Evolutionary conservation across 2,113 vertebrate species (phyloP).

Genomic region (Parus major): DNA sequence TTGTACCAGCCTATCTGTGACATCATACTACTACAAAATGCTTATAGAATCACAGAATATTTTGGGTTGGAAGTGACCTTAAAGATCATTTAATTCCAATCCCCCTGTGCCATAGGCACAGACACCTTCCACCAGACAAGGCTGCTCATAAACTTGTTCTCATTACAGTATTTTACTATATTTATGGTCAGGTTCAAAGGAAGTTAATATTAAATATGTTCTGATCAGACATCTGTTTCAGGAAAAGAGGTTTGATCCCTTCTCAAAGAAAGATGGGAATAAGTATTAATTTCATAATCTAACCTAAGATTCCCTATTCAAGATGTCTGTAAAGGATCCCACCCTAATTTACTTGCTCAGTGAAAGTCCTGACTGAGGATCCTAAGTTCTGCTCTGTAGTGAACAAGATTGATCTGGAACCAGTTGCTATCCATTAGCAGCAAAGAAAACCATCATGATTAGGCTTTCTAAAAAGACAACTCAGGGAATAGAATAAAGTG

Average conservation of each 20-base stretch:
- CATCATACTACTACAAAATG: not conserved
- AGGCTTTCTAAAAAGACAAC: not conserved
- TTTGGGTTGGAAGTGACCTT: not conserved
- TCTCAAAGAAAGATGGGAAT: not conserved
- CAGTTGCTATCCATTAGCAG: not conserved
- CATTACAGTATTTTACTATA: not conserved
- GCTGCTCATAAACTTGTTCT: not conserved
- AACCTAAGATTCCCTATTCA: not conserved
- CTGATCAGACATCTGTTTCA: not conserved
- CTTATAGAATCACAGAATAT: not conserved
- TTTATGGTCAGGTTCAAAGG: not conserved
- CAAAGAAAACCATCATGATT: not conserved
- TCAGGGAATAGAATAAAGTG: not conserved
- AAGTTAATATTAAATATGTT: not conserved
- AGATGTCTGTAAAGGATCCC: not conserved
- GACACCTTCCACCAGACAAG: not conserved
- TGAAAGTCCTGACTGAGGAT: not conserved
- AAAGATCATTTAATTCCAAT: not conserved
- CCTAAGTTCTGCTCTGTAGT: not conserved
- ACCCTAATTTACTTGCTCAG: not conserved
- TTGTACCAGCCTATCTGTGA: not conserved
- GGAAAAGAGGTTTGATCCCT: not conserved
- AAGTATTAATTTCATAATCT: not conserved
- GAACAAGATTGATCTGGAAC: not conserved
- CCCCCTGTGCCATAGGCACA: rapidly evolving